Base-by-base conservation (phyloP, 2,113 vertebrate genomes). In the Platichthys flesus region DNA sequence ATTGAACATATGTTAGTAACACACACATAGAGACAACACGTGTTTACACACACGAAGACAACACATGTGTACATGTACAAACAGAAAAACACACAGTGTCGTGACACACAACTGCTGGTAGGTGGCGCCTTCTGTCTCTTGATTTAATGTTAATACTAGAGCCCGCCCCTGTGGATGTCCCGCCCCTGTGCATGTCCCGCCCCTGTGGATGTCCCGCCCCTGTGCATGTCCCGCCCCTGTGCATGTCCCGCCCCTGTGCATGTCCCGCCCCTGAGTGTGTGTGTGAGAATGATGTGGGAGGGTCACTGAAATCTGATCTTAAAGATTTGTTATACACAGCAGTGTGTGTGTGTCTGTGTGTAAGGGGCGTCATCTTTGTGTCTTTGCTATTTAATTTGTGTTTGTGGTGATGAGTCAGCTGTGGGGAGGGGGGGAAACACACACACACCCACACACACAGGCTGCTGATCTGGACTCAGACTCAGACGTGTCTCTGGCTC, bases 41-140 rank as follows among this genome's bases (percentile, higher is more conserved):
- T 28, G 26, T 28, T 3, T 28, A 57, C 55, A 26, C 23, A 18
- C 24, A 18, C 56, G 5, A 2, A 20, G 3, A 52, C 49, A 52
- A 28, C 26, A 28, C 26, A 4, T 31, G 28, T 31, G 28, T 31
- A 31, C 28, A 31, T 31, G 28, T 31, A 31, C 28, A 31, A 31
- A 31, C 31, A 31, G 28, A 9, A 18, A 9, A 23, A n/a, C 23
- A 55, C 54, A 56, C 2, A 15, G 16, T 83, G 88, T 21, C 84
- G 66, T 81, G 28, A 13, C 1, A 28, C 16, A 47, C 3, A 9
- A 2, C 26, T 31, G 62, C 88, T 3, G 69, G 81, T 86, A 91
- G 88, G 67, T 87, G 91, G 87, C 85, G 81, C 66, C 21, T 75
- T 55, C n/a, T 62, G 58, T 21, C 78, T 52, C 18, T 70, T 31